Evolutionary conservation across 2,113 vertebrate genomes (phyloP).

Genomic region (Lasiurus borealis): DNA sequence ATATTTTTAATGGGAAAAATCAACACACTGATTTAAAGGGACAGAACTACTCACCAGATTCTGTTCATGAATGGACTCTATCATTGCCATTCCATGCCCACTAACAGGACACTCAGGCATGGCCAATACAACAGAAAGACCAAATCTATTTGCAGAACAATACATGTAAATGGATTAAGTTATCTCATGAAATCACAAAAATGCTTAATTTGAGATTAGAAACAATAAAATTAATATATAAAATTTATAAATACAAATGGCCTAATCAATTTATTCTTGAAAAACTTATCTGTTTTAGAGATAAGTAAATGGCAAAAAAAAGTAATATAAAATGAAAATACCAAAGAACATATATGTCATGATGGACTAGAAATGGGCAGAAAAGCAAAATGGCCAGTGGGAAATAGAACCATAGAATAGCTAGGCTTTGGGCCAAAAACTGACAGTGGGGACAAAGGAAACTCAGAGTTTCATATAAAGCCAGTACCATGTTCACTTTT

Average conservation of each 20-base stretch:
- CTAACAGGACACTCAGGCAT: background rate
- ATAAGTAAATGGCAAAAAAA: background rate
- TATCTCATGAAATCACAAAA: constrained; percentile 19
- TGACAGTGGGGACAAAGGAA: background rate
- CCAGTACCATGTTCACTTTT: background rate
- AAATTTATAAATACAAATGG: constrained; percentile 3
- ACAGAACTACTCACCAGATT: background rate
- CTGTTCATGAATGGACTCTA: background rate
- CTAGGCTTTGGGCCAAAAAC: background rate
- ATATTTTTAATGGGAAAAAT: background rate
- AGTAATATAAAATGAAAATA: constrained; percentile 1
- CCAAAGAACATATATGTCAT: background rate
- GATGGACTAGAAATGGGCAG: background rate
- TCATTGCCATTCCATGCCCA: background rate
- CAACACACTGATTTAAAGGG: background rate
- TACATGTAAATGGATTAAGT: background rate
- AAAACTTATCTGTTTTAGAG: background rate
- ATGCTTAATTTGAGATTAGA: background rate
- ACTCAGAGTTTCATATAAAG: background rate
- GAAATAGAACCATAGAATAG: background rate
- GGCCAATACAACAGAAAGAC: background rate
- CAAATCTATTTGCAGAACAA: background rate
- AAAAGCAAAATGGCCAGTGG: background rate
- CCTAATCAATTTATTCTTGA: background rate
- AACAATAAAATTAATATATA: background rate